These are phyloP conservation scores for Fregata magnificens DNA, from an alignment of 2,113 vertebrate genomes.

Conservation along the genomic window DNA sequence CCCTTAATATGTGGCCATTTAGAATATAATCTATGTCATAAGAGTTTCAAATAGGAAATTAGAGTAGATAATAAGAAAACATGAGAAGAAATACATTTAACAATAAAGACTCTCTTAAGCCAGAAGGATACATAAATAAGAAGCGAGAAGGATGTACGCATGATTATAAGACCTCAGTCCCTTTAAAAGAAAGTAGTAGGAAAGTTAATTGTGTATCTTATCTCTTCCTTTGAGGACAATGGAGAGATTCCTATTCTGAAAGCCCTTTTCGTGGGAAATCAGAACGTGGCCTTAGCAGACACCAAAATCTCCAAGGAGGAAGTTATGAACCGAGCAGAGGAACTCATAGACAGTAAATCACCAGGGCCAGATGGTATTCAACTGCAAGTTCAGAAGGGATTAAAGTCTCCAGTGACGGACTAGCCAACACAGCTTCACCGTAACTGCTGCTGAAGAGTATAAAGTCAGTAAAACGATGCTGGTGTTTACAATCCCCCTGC, in stretches of 20 bases:
- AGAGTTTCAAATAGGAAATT: background rate
- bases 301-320: background rate
- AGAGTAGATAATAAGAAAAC: background rate
- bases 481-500: background rate
- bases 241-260: conserved; percentile 2
- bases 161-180: background rate
- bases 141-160: background rate
- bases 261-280: background rate
- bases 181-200: background rate
- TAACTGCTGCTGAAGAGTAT: background rate
- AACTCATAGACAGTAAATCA: background rate
- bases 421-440: background rate
- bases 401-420: background rate
- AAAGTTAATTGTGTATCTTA: background rate
- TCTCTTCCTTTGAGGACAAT: background rate
- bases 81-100: background rate
- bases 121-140: background rate
- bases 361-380: background rate
- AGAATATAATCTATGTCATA: background rate
- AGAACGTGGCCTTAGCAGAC: background rate
- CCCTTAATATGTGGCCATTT: background rate
- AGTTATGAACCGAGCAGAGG: background rate
- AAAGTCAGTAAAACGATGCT: background rate
- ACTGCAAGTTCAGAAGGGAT: background rate
- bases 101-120: background rate